Evolutionary conservation across 1,140 invertebrate species (phyloP).

Genomic region (Drosophila trapezifrons): DNA sequence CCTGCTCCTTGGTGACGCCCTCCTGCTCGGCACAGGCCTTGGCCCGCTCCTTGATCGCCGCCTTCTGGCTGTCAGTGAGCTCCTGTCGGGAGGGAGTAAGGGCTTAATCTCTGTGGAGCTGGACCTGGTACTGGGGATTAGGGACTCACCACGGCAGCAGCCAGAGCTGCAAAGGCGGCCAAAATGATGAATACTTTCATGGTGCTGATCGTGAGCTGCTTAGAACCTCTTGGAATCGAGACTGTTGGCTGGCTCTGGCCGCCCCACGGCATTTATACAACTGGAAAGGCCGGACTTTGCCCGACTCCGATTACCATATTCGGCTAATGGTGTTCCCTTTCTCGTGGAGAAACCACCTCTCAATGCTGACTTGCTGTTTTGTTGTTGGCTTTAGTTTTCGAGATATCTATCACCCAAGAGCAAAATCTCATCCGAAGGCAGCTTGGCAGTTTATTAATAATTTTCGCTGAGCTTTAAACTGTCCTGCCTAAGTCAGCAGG

Average conservation of each 20-base stretch:
- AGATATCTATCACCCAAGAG: constrained; percentile 11
- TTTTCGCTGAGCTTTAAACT: constrained; percentile 40
- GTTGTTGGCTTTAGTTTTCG: not conserved
- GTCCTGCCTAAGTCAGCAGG: constrained; percentile 31
- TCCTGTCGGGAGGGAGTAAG: not conserved
- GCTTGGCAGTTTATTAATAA: constrained; percentile 33
- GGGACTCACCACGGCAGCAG: constrained; percentile 42
- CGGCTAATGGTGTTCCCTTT: constrained; percentile 8
- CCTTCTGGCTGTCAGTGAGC: constrained; percentile 22
- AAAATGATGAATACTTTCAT: constrained; percentile 54
- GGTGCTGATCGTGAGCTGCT: constrained; percentile 3
- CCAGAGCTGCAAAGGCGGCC: constrained; percentile 23
- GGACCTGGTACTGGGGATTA: no score
- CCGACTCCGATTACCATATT: constrained; percentile 1
- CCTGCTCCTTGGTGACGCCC: constrained; percentile 71
- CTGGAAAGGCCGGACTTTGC: constrained; percentile 2
- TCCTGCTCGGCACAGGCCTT: constrained; percentile 40
- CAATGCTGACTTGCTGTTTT: constrained; percentile 25
- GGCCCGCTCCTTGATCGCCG: not conserved
- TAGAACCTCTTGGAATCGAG: constrained; percentile 7
- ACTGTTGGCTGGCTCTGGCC: constrained; percentile 1
- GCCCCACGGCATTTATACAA: constrained; percentile 23
- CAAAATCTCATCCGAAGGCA: not conserved
- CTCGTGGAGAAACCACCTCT: not conserved
- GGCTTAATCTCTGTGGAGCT: not conserved